phyloP scores from a whole-genome alignment of 1,140 invertebrate species.

The Euborellia annulipes region DNA sequence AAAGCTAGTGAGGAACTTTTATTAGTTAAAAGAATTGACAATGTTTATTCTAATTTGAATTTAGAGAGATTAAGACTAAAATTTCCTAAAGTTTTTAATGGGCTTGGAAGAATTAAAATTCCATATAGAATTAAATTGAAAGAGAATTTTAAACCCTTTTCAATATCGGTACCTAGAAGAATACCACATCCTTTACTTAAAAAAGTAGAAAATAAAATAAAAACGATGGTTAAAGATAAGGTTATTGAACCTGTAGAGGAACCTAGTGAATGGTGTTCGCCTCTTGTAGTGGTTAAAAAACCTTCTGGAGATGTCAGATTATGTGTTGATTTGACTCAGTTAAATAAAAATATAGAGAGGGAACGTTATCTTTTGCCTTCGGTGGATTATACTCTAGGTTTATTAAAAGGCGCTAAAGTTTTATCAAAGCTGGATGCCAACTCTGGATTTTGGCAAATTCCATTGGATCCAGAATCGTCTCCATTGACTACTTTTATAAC shows the following conservation, averaged over 20 bases:
- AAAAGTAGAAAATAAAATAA: conserved; percentile 16
- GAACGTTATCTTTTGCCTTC: conserved; percentile 10
- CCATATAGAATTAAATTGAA: conserved; percentile 1
- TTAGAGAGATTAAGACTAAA: too few species aligned
- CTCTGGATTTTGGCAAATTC: conserved; percentile 14
- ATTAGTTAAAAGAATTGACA: too few species aligned
- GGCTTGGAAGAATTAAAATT: conserved; percentile 1
- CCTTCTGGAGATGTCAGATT: conserved; percentile 21
- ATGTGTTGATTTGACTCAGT: conserved; percentile 24
- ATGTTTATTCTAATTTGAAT: too few species aligned
- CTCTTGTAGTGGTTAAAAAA: conserved; percentile 26
- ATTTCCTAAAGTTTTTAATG: conserved; percentile 1
- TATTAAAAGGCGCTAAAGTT: neutral
- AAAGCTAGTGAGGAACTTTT: too few species aligned
- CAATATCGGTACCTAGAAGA: conserved; percentile 14
- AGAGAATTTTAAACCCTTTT: conserved; percentile 1
- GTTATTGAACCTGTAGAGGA: conserved; percentile 22
- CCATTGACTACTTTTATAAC: conserved; percentile 16
- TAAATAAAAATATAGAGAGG: conserved; percentile 20
- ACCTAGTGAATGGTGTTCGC: conserved; percentile 25
- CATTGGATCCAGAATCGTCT: conserved; percentile 9
- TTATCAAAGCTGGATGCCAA: conserved; percentile 16
- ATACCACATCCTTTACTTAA: conserved; percentile 20
- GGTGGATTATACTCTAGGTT: conserved; percentile 2
- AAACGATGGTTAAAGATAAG: conserved; percentile 13